Percentiles rank a stretch among this genome's conserved stretches.
Conservation (phyloP, 2,113 vertebrate species). For the Calyptommatus sinebrachiatus region DNA sequence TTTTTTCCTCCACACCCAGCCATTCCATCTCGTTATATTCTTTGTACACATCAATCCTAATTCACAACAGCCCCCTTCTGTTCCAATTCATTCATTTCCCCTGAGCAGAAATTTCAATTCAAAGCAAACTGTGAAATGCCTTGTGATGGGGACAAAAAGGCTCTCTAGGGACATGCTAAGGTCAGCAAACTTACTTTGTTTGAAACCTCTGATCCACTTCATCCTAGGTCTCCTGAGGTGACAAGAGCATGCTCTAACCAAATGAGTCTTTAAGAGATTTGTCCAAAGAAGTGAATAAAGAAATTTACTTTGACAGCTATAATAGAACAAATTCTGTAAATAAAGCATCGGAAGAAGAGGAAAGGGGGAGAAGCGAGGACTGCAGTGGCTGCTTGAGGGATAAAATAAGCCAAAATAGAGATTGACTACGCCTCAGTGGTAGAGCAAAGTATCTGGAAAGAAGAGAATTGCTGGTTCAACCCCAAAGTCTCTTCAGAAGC, state of each 20-base stretch:
- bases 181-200: constrained; percentile 11
- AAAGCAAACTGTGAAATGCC: constrained; percentile 25
- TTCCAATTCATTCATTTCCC: constrained; percentile 47
- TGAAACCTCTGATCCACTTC: not conserved
- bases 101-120: constrained; percentile 40
- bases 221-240: constrained; percentile 17
- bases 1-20: constrained; percentile 39
- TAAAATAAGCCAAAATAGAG: not conserved
- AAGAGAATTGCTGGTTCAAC: too few species aligned
- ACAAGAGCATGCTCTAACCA: constrained; percentile 9
- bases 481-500: too few species aligned
- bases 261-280: constrained; percentile 25
- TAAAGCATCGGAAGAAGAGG: not conserved
- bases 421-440: not conserved
- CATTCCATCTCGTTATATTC: not conserved
- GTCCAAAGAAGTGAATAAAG: constrained; percentile 18
- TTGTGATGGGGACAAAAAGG: constrained; percentile 20
- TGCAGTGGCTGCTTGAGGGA: not conserved
- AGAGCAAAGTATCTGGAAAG: too few species aligned
- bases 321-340: constrained; percentile 13
- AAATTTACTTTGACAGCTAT: constrained; percentile 9
- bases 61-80: constrained; percentile 36
- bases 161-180: constrained; percentile 28
- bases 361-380: not conserved
- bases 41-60: constrained; percentile 38